A percentile compares a stretch with the other conserved stretches of the same genome.
These are phyloP conservation scores for Microplitis manilae DNA, from an alignment of 2,888 invertebrate species.

Conservation along the genomic window DNA sequence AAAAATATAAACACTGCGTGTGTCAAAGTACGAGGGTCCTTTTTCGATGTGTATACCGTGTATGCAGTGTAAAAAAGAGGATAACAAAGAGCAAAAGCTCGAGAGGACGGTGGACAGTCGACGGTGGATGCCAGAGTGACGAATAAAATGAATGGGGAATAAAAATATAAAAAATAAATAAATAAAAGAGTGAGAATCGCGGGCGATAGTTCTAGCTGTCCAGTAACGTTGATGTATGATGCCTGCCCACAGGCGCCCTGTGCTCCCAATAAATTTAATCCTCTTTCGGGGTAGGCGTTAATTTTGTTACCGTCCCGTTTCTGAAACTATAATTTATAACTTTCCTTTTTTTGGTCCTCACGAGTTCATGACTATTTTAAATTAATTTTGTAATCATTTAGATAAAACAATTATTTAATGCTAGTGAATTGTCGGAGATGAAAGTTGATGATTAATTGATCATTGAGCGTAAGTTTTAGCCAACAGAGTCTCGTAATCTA, in stretches of 20 bases:
- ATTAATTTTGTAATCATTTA: background rate
- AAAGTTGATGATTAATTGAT: background rate
- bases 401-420: background rate
- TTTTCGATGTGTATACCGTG: background rate
- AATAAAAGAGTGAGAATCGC: slow-evolving; percentile 5
- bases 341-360: background rate
- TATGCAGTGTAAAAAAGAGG: background rate
- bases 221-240: slow-evolving; percentile 49
- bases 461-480: background rate
- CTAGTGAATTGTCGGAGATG: background rate
- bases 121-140: background rate
- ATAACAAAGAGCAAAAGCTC: background rate
- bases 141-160: slow-evolving; percentile 14
- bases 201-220: slow-evolving; percentile 46
- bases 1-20: background rate
- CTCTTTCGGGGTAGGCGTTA: slow-evolving; percentile 46
- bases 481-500: background rate
- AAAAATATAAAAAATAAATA: background rate
- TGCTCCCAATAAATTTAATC: slow-evolving; percentile 54
- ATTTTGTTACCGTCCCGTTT: slow-evolving; percentile 50
- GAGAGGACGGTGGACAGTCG: too few species aligned
- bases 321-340: slow-evolving; percentile 11
- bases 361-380: background rate
- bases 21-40: too few species aligned
- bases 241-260: slow-evolving; percentile 43